Evolutionary conservation across 2,113 vertebrate species (phyloP).

Genomic region (Panthera tigris): DNA sequence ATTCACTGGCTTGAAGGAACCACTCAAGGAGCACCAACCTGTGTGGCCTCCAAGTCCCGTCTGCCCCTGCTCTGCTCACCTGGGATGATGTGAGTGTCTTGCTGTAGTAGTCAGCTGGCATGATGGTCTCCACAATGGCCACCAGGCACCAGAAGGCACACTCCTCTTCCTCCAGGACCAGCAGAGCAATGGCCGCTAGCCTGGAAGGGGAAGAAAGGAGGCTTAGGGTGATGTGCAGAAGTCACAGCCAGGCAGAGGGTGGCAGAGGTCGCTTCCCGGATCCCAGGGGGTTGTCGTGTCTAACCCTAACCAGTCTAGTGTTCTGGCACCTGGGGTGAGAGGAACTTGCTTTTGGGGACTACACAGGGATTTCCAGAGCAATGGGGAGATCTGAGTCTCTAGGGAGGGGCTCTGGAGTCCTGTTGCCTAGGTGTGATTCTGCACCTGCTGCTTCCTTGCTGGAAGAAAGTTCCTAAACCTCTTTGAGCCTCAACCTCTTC

Average conservation of each 20-base stretch:
- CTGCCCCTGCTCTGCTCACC: constrained; percentile 81
- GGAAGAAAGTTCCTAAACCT: not conserved
- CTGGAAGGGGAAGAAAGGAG: constrained; percentile 78
- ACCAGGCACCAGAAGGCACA: constrained; percentile 96
- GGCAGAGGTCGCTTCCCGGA: not conserved
- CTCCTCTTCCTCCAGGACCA: constrained; percentile 93
- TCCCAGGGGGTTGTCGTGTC: not conserved
- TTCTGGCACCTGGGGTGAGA: not conserved
- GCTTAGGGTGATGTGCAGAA: not conserved
- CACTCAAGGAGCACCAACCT: not conserved
- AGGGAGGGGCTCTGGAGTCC: not conserved
- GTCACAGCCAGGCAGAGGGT: not conserved
- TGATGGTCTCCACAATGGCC: constrained; percentile 92
- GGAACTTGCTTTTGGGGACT: not conserved
- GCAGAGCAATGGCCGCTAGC: constrained; percentile 92
- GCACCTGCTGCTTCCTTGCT: not conserved
- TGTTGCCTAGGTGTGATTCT: not conserved
- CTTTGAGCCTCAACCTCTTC: not conserved
- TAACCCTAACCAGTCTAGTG: not conserved
- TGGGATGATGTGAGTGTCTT: constrained; percentile 93
- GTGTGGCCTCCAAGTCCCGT: fast-evolving
- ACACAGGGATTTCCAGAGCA: not conserved
- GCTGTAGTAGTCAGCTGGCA: constrained; percentile 96
- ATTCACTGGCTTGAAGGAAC: not conserved
- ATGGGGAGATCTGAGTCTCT: not conserved